phyloP scores from a whole-genome alignment of 1,140 invertebrate genomes.

The Anoplophora glabripennis region DNA sequence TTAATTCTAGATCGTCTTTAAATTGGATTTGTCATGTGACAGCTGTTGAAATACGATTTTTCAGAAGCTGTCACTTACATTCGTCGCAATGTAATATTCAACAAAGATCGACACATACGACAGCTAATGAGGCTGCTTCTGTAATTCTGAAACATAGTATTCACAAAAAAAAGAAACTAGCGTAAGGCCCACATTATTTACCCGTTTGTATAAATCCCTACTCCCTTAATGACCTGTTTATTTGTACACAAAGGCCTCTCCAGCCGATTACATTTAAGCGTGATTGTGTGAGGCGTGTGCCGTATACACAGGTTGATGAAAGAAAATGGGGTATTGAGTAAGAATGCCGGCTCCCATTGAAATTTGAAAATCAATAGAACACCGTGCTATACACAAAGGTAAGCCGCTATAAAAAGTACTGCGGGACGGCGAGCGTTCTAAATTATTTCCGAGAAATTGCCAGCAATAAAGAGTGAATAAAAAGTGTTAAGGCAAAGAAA shows the following conservation, averaged over 20 bases:
- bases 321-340: not conserved
- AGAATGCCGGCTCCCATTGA: not conserved
- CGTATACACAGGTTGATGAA: not conserved
- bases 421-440: not conserved
- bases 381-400: slow-evolving; percentile 1
- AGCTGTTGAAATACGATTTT: too few relatives aligned
- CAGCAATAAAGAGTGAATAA: slow-evolving; percentile 10
- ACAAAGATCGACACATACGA: not conserved
- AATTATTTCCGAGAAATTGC: slow-evolving; percentile 9
- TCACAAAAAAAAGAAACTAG: not conserved
- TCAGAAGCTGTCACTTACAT: too few relatives aligned
- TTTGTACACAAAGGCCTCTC: not conserved
- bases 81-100: too few relatives aligned
- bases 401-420: not conserved
- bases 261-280: not conserved
- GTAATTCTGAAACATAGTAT: not conserved
- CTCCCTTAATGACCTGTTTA: too few relatives aligned
- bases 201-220: too few relatives aligned
- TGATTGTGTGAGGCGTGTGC: not conserved
- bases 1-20: too few relatives aligned
- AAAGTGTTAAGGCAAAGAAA: slow-evolving; percentile 11
- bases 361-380: not conserved
- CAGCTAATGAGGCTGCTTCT: not conserved
- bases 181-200: not conserved
- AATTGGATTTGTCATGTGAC: too few relatives aligned